Evolutionary conservation across 2,797 vertebrate species (phyloP).

Genomic region (Scolopax bukidnonensis): DNA sequence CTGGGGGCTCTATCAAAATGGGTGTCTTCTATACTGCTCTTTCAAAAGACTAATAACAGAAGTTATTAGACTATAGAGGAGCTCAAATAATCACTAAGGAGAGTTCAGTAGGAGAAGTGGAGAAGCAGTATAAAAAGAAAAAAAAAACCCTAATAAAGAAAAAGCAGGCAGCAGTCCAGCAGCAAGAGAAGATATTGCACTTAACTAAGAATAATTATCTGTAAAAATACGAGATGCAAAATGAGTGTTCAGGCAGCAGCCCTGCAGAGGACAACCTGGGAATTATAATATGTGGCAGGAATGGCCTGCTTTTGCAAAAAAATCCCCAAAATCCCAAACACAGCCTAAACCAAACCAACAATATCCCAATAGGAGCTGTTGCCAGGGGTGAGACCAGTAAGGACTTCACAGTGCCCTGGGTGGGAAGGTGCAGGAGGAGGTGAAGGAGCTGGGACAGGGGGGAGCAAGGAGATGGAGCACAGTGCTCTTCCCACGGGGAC

Average conservation of each 20-base stretch:
- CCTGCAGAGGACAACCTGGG: background rate
- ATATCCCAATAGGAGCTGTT: background rate
- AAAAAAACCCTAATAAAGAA: background rate
- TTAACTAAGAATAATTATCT: conserved; percentile 38
- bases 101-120: background rate
- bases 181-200: background rate
- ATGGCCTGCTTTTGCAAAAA: background rate
- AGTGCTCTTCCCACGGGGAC: rapidly evolving
- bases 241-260: background rate
- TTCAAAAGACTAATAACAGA: conserved; percentile 1
- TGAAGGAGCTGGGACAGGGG: background rate
- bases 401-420: background rate
- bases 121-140: background rate
- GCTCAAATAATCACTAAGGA: background rate
- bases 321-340: too few species aligned
- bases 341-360: too few species aligned
- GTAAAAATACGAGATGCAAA: background rate
- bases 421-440: background rate
- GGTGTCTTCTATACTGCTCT: background rate
- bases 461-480: background rate
- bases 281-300: background rate
- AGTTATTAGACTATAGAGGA: background rate
- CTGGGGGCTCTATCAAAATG: background rate
- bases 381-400: background rate
- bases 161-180: background rate